These are phyloP conservation scores for Halcyon senegalensis DNA, from an alignment of 2,113 vertebrate genomes.

Conservation along the genomic window DNA sequence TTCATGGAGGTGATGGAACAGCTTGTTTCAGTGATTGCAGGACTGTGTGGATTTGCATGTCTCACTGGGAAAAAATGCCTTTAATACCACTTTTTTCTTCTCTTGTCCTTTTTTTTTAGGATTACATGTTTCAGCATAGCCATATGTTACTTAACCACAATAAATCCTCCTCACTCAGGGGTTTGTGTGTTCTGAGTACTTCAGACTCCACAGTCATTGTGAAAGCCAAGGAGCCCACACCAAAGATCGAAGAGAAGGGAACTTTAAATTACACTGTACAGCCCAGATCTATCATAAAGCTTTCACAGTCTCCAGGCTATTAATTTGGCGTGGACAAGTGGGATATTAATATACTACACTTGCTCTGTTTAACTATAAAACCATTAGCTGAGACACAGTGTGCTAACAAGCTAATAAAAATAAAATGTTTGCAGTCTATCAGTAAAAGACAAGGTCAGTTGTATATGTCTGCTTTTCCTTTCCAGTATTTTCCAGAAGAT, in stretches of 20 bases:
- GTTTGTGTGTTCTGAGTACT: neutral
- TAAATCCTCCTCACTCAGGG: neutral
- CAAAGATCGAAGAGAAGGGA: neutral
- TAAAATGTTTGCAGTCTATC: neutral
- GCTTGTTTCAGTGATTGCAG: neutral
- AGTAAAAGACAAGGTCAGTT: constrained; percentile 16
- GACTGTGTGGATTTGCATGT: neutral
- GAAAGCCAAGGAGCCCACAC: neutral
- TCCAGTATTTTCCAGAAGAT: neutral
- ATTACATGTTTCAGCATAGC: neutral
- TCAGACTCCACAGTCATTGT: neutral
- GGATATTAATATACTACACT: constrained; percentile 27
- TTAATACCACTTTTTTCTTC: neutral
- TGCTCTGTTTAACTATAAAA: constrained; percentile 15
- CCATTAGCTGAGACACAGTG: neutral
- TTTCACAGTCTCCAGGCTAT: neutral
- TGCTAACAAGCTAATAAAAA: constrained; percentile 47
- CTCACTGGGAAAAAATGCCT: neutral
- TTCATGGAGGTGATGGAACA: neutral
- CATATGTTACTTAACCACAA: neutral
- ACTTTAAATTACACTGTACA: neutral
- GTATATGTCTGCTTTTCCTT: neutral
- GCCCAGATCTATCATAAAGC: neutral
- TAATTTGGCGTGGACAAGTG: constrained; percentile 23
- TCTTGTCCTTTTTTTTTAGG: neutral